Evolutionary conservation across 2,888 invertebrate species (phyloP), one percentile per base, ranked within the genome.

Genomic region (Dusona sp.): DNA sequence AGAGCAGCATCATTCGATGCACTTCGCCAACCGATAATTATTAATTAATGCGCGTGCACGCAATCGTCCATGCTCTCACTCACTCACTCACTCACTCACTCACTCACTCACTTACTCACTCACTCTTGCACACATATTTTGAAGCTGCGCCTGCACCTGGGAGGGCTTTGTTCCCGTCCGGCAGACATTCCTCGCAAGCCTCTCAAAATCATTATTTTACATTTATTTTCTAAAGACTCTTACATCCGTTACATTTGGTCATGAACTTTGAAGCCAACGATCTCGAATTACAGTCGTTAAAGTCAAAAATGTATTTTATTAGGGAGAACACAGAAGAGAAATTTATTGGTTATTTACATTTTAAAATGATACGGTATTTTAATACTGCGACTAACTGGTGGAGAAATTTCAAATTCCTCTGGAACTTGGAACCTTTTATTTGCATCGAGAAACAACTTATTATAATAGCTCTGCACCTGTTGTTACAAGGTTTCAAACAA

Each of bases 21-120:
- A 78, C 83, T 78, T 65, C 67, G 64, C 72, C n/a, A 19, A 51
- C 73, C 72, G 72, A 65, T 78, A 78, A 78, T 83, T 83, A 83
- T 78, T 72, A 83, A 83, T 78, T 78, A 83, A 78, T 78, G 51
- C 72, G n/a, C 54, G n/a, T 64, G 38, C 61, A 77, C 70, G 77
- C 67, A 74, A 74, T 81, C 54, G 33, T 29, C n/a, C 36, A 11
- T 54, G 36, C 54, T 9, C 22, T 33, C 11, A 4, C 51, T 25
- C 51, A 19, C 54, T 22, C 36, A 9, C n/a, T 33, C n/a, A 0
- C 36, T 33, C 54, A 9, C 54, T 22, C 54, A 4, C n/a, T 33
- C n/a, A 3, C 48, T 25, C 51, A 19, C 48, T 13, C 36, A 1
- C 22, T n/a, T 11, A 4, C 51, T 33, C 54, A 22, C 54, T 22